Percentiles rank a stretch among this genome's conserved stretches.
Evolutionary conservation across 2,797 vertebrate genomes (phyloP).

Genomic region (Gobionotothen gibberifrons): DNA sequence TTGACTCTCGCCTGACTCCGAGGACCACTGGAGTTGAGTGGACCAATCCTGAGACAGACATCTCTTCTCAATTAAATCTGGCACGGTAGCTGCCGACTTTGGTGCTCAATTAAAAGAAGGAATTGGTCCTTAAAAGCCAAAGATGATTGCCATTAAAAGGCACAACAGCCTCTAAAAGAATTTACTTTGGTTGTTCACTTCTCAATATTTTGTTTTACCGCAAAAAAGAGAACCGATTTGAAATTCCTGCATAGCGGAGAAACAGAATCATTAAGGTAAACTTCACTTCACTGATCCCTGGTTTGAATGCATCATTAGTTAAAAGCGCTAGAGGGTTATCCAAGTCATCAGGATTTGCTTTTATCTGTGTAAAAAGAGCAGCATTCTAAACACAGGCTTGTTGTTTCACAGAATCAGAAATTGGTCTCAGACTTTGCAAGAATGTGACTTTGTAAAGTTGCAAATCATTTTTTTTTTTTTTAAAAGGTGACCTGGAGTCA

Average conservation of each 20-base stretch:
- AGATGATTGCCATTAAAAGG: no score
- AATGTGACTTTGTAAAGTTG: constrained; percentile 30
- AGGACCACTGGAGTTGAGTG: constrained; percentile 55
- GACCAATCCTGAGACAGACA: constrained; percentile 52
- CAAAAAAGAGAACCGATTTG: no score
- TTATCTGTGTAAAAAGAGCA: background rate
- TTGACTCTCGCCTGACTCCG: constrained; percentile 53
- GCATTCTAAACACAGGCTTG: background rate
- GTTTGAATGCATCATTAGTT: no score
- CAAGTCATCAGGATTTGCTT: no score
- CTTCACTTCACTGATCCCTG: no score
- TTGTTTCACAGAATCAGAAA: constrained; percentile 18
- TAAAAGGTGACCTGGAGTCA: constrained; percentile 16
- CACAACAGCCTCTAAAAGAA: no score
- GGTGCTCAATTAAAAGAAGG: constrained; percentile 56
- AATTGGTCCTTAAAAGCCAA: constrained; percentile 1
- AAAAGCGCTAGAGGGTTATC: no score
- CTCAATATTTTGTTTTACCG: no score
- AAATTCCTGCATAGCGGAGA: no score
- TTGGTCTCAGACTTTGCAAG: background rate
- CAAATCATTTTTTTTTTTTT: constrained; percentile 36
- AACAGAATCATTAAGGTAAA: no score
- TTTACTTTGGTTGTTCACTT: no score
- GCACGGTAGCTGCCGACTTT: constrained; percentile 38
- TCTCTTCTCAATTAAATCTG: constrained; percentile 64